phyloP scores from a whole-genome alignment of 2,888 invertebrate species.

The Apoderus coryli region DNA sequence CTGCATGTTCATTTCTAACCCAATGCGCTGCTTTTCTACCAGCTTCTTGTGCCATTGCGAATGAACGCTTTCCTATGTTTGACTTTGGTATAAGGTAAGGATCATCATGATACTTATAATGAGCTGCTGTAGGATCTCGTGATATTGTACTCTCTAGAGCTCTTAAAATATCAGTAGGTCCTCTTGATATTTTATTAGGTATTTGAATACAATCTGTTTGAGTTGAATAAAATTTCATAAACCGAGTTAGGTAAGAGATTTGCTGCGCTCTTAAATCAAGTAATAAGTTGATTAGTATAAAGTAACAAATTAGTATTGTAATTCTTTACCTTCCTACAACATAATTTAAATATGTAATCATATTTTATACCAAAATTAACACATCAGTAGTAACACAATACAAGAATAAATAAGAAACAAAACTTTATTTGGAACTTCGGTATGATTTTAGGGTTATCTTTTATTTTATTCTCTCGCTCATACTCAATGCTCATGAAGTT shows the following conservation, averaged over 20 bases:
- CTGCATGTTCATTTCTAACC: slow-evolving; percentile 58
- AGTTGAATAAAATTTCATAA: slow-evolving; percentile 11
- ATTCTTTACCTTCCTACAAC: no score
- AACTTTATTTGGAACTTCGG: no score
- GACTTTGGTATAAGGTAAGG: slow-evolving; percentile 71
- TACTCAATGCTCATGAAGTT: no score
- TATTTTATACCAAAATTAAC: no score
- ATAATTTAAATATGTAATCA: no score
- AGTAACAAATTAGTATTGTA: no score
- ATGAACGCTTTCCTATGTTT: slow-evolving; percentile 52
- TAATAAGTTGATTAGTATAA: no score
- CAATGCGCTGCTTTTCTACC: slow-evolving; percentile 78
- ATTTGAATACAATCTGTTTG: slow-evolving; percentile 37
- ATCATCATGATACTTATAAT: slow-evolving; percentile 86
- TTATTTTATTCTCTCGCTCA: no score
- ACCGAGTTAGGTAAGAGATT: slow-evolving; percentile 2
- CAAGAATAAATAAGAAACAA: no score
- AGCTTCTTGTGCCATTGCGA: slow-evolving; percentile 69
- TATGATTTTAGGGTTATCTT: no score
- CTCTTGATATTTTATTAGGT: slow-evolving; percentile 57
- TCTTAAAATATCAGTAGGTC: slow-evolving; percentile 69
- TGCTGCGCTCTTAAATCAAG: no score
- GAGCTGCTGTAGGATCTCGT: slow-evolving; percentile 72
- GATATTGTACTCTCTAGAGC: slow-evolving; percentile 60
- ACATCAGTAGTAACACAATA: no score